phyloP scores from a whole-genome alignment of 2,888 invertebrate genomes.

The Drosophila flavopinicola region DNA sequence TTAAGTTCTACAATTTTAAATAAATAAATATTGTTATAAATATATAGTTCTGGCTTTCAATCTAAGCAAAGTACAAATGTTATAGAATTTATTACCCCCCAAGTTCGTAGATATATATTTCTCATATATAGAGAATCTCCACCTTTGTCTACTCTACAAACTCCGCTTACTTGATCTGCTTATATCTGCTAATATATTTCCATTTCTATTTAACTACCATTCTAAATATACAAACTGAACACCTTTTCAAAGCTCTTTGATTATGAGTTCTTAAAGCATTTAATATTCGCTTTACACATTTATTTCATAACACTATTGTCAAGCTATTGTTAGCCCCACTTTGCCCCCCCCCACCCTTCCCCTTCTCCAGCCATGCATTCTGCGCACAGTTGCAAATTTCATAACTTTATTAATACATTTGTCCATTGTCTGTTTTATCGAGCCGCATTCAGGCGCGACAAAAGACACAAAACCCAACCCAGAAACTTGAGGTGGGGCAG shows the following conservation, averaged over 20 bases:
- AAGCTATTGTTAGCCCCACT: background rate
- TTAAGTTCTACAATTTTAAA: too few species aligned
- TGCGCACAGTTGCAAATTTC: slow-evolving; percentile 58
- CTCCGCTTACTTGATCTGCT: too few species aligned
- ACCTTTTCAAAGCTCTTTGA: background rate
- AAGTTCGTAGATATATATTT: too few species aligned
- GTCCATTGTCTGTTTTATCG: slow-evolving; percentile 61
- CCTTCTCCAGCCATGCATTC: slow-evolving; percentile 1
- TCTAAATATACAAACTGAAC: background rate
- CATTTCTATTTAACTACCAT: too few species aligned
- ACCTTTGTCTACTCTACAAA: too few species aligned
- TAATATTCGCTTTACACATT: slow-evolving; percentile 6
- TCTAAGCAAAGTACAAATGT: too few species aligned
- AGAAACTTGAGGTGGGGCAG: background rate
- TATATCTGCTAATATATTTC: too few species aligned
- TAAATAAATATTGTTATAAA: too few species aligned
- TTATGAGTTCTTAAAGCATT: slow-evolving; percentile 3
- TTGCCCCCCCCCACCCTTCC: background rate
- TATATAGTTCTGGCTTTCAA: too few species aligned
- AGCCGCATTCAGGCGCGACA: slow-evolving; percentile 72
- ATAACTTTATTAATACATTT: slow-evolving; percentile 77
- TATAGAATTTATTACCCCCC: too few species aligned
- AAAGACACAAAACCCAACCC: slow-evolving; percentile 49
- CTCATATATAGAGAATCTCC: too few species aligned
- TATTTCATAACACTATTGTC: slow-evolving; percentile 17